Conservation (phyloP, 2,888 invertebrate species). For the Drosophila siamana region DNA sequence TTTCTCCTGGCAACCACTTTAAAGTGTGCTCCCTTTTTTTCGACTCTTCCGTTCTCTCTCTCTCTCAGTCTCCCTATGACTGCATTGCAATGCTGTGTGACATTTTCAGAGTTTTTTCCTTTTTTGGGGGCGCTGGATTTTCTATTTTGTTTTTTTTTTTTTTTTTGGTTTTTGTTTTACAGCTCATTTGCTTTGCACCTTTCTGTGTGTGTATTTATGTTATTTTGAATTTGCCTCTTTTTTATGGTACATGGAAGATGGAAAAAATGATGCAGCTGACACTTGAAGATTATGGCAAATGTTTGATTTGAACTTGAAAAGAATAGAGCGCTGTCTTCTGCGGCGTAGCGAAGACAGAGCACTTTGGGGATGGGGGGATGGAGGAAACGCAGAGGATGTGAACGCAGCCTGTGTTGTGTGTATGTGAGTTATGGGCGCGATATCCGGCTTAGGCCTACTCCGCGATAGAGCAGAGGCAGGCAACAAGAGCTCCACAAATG, state of each 20-base stretch:
- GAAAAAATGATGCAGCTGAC: constrained; percentile 70
- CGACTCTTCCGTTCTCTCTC: constrained; percentile 2
- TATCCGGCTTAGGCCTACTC: constrained; percentile 65
- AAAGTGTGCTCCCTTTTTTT: constrained; percentile 6
- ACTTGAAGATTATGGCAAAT: constrained; percentile 74
- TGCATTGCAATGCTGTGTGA: constrained; percentile 54
- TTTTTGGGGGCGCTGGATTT: constrained; percentile 21
- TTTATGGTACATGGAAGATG: constrained; percentile 15
- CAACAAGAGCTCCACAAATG: constrained; percentile 48
- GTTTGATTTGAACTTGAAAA: constrained; percentile 80
- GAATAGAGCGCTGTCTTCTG: constrained; percentile 16
- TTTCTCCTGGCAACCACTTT: constrained; percentile 52
- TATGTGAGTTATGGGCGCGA: constrained; percentile 56
- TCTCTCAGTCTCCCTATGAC: constrained; percentile 15
- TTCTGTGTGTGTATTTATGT: constrained; percentile 20
- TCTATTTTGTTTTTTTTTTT: constrained; percentile 8
- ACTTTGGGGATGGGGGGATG: neutral
- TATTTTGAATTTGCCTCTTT: constrained; percentile 54
- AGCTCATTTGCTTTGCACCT: constrained; percentile 78
- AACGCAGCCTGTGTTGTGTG: constrained; percentile 39
- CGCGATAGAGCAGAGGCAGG: constrained; percentile 12
- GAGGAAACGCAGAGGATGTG: constrained; percentile 54
- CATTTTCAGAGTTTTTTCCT: constrained; percentile 62
- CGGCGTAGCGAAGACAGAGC: neutral
- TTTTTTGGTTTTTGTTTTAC: constrained; percentile 53